Evolutionary conservation across 2,888 invertebrate species (phyloP), one percentile per base, ranked within the genome.

Genomic region (Creontiades dilutus): DNA sequence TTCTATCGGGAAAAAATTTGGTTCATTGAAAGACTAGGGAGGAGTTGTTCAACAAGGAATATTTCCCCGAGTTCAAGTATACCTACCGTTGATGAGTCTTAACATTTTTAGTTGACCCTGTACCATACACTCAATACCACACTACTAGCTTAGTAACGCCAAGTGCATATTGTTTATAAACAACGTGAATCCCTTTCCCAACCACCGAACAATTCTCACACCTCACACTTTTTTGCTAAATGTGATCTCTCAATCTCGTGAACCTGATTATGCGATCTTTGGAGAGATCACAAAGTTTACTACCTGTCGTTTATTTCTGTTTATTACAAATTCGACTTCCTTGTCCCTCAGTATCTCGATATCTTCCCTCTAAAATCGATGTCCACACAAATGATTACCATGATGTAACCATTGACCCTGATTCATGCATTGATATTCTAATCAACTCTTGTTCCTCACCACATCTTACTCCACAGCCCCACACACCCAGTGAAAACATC

Each of bases 21-120:
- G 1, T 52, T 37, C 37, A 7, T 19, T 16, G 19, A 16, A 68
- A 7, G 68, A 68, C 68, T 68, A 23, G 68, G 68, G 23, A 23
- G 68, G 68, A 68, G 68, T 68, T 68, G 68, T 68, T 68, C 19
- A 68, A 68, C 68, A 19, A 23, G 68, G 68, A 68, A 68, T 68
- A 13, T 23, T 27, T 19, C 68, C 68, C 68, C n/a, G 12, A 68
- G 23, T 68, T 23, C 68, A 19, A 68, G n/a, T 68, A 68, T 68
- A 68, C 61, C 61, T 61, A 61, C 19, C 37, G 7, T 23, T 19
- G 23, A 2, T 68, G 19, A 61, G 68, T 16, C 11, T 52, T 52
- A 16, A 2, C 3, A 37, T 4, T 37, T 23, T 68, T 7, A 19
- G 68, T 12, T 68, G 37, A 52, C 68, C 68, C 19, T 68, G 68